phyloP scores from a whole-genome alignment of 2,113 vertebrate genomes.

The Zootoca vivipara region DNA sequence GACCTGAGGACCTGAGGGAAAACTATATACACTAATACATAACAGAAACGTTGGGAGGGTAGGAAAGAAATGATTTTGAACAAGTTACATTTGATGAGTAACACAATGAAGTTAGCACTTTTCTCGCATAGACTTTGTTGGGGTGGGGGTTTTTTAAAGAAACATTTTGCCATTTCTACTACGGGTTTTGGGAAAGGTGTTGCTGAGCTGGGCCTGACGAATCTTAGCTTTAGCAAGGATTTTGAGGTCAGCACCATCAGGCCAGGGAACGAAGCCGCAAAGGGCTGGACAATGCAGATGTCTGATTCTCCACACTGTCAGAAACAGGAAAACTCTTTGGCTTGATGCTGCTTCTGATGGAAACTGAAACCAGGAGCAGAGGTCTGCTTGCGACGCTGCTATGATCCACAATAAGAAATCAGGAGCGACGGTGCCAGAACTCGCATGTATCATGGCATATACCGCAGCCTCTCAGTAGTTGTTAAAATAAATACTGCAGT shows the following conservation, averaged over 20 bases:
- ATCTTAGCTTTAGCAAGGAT: accelerated
- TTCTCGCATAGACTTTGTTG: too few relatives aligned
- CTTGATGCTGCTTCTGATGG: constrained; percentile 11
- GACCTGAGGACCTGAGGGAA: too few relatives aligned
- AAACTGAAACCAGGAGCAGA: constrained; percentile 62
- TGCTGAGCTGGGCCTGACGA: background rate
- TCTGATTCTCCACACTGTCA: constrained; percentile 10
- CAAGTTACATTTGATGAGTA: too few relatives aligned
- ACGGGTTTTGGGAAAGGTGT: too few relatives aligned
- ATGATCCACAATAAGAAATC: background rate
- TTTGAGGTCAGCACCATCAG: background rate
- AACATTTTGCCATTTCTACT: too few relatives aligned
- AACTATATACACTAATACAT: too few relatives aligned
- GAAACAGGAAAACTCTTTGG: constrained; percentile 48
- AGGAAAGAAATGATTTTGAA: too few relatives aligned
- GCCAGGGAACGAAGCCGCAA: background rate
- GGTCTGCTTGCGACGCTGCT: constrained; percentile 14
- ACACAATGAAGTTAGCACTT: too few relatives aligned
- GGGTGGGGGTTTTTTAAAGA: too few relatives aligned
- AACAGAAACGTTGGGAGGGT: too few relatives aligned
- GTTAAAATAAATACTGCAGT: constrained; percentile 44
- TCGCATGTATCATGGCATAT: background rate
- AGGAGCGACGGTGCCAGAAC: background rate
- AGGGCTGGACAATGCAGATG: background rate
- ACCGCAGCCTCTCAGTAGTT: constrained; percentile 21